A percentile compares a stretch with the other conserved stretches of the same genome.
Conservation (phyloP, 2,888 invertebrate species). For the Dynastes grantii region DNA sequence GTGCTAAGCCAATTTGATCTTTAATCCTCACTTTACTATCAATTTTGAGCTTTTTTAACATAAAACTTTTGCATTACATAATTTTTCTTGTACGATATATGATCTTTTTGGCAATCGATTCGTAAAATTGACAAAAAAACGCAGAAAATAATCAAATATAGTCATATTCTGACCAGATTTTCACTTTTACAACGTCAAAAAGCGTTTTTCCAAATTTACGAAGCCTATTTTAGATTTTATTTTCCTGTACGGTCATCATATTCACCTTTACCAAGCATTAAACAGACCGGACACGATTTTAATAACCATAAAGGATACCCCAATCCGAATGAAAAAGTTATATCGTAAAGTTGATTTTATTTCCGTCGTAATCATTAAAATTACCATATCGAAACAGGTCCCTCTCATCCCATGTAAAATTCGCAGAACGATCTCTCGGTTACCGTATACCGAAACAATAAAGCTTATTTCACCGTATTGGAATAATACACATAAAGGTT, state of each 20-base stretch:
- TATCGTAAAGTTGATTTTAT: not conserved
- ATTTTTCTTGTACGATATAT: too few species aligned
- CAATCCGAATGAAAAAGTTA: not conserved
- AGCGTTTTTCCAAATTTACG: too few species aligned
- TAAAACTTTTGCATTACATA: too few species aligned
- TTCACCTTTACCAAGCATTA: not conserved
- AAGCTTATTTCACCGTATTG: constrained; percentile 2
- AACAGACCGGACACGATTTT: not conserved
- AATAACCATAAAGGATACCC: constrained; percentile 8
- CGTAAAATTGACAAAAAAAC: too few species aligned
- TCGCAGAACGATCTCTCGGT: not conserved
- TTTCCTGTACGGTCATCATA: not conserved
- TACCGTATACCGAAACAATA: not conserved
- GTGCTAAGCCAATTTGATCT: too few species aligned
- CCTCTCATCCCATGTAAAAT: not conserved
- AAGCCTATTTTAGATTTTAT: not conserved
- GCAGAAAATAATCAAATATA: too few species aligned
- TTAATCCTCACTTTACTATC: too few species aligned
- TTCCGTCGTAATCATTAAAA: not conserved
- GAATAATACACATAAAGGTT: not conserved
- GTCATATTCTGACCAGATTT: too few species aligned
- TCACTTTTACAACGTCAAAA: too few species aligned
- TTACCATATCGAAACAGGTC: not conserved
- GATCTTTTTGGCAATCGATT: too few species aligned
- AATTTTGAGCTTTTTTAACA: too few species aligned